A percentile compares a stretch with the other conserved stretches of the same genome.
These are phyloP conservation scores for Rallus limicola DNA, from an alignment of 2,113 vertebrate species.

Conservation along the genomic window DNA sequence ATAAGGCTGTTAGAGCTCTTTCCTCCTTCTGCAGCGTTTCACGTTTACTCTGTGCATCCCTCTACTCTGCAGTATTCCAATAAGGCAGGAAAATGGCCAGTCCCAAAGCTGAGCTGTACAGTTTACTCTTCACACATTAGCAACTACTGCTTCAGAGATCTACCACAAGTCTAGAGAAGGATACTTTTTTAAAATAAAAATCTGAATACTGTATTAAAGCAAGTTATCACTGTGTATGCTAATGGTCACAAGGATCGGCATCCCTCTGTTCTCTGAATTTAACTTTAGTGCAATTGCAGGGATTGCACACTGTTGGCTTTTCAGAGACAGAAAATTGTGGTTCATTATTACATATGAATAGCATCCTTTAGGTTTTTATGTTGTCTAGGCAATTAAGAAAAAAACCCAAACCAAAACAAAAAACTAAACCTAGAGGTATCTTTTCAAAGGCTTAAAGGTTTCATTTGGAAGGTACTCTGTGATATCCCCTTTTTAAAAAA, in stretches of 20 bases:
- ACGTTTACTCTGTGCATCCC: background rate
- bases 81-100: background rate
- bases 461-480: background rate
- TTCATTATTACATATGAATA: background rate
- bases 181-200: constrained; percentile 7
- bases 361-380: background rate
- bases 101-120: background rate
- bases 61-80: background rate
- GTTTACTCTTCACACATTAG: background rate
- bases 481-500: background rate
- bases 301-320: background rate
- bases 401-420: background rate
- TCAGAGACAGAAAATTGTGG: background rate
- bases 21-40: background rate
- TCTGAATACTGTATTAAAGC: background rate
- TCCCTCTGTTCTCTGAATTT: background rate
- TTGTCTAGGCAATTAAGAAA: background rate
- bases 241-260: background rate
- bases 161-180: background rate
- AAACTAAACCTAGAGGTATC: background rate
- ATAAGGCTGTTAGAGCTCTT: background rate
- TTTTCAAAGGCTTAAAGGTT: background rate
- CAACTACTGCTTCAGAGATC: background rate
- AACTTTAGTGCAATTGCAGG: background rate
- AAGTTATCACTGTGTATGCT: background rate